Evolutionary conservation across 2,113 vertebrate genomes (phyloP).

Genomic region (Dascyllus trimaculatus): DNA sequence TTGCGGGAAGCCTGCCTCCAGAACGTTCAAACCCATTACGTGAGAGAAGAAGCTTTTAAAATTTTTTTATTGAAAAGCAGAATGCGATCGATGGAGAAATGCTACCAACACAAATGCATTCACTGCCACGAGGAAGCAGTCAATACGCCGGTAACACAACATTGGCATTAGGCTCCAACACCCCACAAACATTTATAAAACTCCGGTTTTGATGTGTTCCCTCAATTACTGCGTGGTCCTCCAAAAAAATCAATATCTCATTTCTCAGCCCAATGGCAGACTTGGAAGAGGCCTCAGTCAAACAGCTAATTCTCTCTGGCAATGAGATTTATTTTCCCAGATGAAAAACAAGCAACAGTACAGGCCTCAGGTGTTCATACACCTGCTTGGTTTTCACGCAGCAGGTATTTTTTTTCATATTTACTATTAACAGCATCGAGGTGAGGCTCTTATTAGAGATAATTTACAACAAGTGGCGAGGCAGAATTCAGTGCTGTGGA

Average conservation of each 20-base stretch:
- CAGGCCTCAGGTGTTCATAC: constrained; percentile 68
- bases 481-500: background rate
- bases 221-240: constrained; percentile 71
- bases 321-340: constrained; percentile 73
- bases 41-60: background rate
- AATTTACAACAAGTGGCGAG: constrained; percentile 6
- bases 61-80: constrained; percentile 9
- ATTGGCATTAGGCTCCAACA: constrained; percentile 23
- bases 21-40: background rate
- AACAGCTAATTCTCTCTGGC: constrained; percentile 77
- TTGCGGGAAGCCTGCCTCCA: constrained; percentile 1
- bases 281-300: constrained; percentile 76
- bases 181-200: constrained; percentile 60
- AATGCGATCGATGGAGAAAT: constrained; percentile 19
- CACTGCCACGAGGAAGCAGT: constrained; percentile 24
- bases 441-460: constrained; percentile 26
- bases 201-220: constrained; percentile 75
- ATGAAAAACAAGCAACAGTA: constrained; percentile 67
- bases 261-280: constrained; percentile 85
- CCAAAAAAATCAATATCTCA: constrained; percentile 84
- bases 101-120: constrained; percentile 14
- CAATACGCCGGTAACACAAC: constrained; percentile 55
- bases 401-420: constrained; percentile 19
- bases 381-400: constrained; percentile 57
- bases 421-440: constrained; percentile 1